A percentile compares a stretch with the other conserved stretches of the same genome.
phyloP scores from a whole-genome alignment of 2,888 invertebrate species.

The Chalcosyrphus nemorum region DNA sequence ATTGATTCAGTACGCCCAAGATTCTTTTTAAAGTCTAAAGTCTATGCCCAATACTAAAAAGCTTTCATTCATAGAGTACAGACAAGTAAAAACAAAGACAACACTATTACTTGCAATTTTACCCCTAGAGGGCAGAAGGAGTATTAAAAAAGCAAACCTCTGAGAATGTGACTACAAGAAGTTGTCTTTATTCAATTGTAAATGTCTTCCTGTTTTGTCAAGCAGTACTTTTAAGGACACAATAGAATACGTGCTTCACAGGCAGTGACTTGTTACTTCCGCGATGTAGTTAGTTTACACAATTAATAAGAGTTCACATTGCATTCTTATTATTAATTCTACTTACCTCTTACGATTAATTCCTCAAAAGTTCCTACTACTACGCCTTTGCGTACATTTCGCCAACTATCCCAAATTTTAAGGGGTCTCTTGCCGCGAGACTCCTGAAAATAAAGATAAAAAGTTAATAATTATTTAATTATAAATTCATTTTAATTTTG shows the following conservation, averaged over 20 bases:
- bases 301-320: no score
- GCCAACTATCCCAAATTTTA: slow-evolving; percentile 98
- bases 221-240: background rate
- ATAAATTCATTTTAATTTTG: background rate
- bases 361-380: slow-evolving; percentile 96
- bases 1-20: no score
- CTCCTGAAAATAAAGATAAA: slow-evolving; percentile 86
- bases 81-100: no score
- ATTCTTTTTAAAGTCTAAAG: no score
- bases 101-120: background rate
- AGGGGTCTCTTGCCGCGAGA: slow-evolving; percentile 97
- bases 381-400: slow-evolving; percentile 95
- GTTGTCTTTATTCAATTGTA: background rate
- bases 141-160: background rate
- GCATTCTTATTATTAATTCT: background rate
- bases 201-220: background rate
- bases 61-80: no score
- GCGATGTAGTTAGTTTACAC: background rate
- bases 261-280: background rate
- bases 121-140: background rate
- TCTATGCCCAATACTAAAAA: no score
- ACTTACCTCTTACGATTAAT: slow-evolving; percentile 89
- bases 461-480: slow-evolving; percentile 1
- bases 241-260: background rate
- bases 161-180: no score